A percentile compares a stretch with the other conserved stretches of the same genome.
phyloP scores from a whole-genome alignment of 2,888 invertebrate species.

The Lepidochitona cinerea region DNA sequence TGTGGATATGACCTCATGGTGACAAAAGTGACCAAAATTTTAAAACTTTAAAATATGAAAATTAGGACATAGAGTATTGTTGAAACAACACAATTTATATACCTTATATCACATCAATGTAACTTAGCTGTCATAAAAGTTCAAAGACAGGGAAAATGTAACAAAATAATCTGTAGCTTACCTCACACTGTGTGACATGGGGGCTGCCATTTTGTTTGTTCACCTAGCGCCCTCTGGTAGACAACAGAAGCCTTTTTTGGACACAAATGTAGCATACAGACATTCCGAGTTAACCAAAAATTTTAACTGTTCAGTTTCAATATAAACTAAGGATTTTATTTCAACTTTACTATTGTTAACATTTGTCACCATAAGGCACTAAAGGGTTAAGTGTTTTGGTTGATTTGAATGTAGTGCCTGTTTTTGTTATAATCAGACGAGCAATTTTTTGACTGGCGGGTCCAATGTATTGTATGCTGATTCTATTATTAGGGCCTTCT shows the following conservation, averaged over 20 bases:
- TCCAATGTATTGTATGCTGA: too few relatives aligned
- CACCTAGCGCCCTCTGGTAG: neutral
- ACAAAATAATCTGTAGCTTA: neutral
- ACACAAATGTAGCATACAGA: neutral
- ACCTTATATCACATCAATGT: neutral
- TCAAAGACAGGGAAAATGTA: neutral
- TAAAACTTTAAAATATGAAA: neutral
- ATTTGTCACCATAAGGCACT: constrained; percentile 8
- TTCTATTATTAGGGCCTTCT: too few relatives aligned
- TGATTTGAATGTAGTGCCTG: too few relatives aligned
- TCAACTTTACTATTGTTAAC: neutral
- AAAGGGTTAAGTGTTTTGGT: constrained; percentile 4
- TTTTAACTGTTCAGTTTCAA: neutral
- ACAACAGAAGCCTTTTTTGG: neutral
- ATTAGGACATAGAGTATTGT: neutral
- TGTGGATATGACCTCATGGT: neutral
- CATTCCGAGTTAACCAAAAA: neutral
- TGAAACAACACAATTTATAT: too few relatives aligned
- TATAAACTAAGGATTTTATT: neutral
- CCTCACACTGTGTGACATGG: neutral
- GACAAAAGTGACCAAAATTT: neutral
- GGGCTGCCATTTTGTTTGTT: neutral
- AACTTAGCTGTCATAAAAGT: neutral
- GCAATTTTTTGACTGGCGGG: too few relatives aligned
- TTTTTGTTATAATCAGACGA: too few relatives aligned